Base-by-base conservation (phyloP, 2,797 vertebrate species). In the Eulemur coronatus region DNA sequence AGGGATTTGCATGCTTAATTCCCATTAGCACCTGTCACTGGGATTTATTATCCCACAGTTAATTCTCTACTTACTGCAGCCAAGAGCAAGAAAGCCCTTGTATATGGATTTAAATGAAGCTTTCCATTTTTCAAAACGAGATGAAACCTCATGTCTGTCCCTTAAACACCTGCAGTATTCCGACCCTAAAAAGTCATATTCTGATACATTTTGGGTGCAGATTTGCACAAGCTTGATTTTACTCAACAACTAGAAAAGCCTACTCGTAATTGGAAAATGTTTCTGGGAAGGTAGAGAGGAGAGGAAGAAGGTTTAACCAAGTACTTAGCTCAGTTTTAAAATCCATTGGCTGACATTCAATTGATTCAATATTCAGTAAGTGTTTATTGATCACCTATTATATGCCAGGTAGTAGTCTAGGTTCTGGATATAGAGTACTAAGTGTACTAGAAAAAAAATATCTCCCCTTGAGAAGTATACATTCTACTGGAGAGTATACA, bases 21-120 rank as follows among this genome's bases (percentile, higher is more conserved):
- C 98, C 97, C 97, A 98, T 98, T 98, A 98, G 97, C 98, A 98
- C 97, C 98, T 98, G 97, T 98, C 98, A 97, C 92, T 97, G 97
- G 96, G 97, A 97, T 98, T 98, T 98, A 98, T 98, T 97, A 98
- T 97, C 96, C 95, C 92, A 97, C 94, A 96, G 96, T 96, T 97
- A 98, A 97, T 98, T 97, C 97, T 97, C 95, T 55, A 96, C 93
- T 97, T 86, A 95, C 88, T 69, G 78, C 52, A 97, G 93, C 96
- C 97, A 97, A 97, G 96, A 95, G 97, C 95, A 96, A 90, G 78
- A 96, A 96, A 96, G 82, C 90, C 95, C 94, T 98, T 82, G 87
- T 92, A 95, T 61, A 89, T 41, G 59, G 94, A 92, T 95, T 97
- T 97, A 96, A 98, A 95, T 38, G 59, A 94, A 67, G 94, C 70